These are phyloP conservation scores for Tanypteryx hageni DNA, from an alignment of 2,888 invertebrate species.

Conservation along the genomic window DNA sequence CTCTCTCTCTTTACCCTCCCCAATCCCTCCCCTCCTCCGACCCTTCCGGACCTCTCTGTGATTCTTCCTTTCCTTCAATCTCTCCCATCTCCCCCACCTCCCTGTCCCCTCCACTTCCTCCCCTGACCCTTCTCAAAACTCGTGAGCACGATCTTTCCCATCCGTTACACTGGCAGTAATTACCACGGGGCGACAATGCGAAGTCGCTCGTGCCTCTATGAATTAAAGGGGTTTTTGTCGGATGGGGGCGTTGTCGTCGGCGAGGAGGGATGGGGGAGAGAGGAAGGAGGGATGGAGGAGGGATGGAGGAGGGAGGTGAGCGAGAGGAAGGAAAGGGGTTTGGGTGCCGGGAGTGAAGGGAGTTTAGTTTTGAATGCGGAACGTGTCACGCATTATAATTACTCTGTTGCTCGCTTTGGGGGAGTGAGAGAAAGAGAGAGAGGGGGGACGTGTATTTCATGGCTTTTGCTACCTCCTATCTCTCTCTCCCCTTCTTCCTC, in stretches of 20 bases:
- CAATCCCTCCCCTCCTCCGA: not conserved
- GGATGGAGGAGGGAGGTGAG: not conserved
- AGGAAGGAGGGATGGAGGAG: no score
- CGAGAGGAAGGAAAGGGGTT: not conserved
- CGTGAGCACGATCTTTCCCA: conserved; percentile 51
- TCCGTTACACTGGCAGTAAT: conserved; percentile 50
- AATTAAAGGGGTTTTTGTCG: conserved; percentile 57
- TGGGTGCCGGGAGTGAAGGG: not conserved
- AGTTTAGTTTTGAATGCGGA: conserved; percentile 57
- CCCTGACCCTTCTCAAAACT: conserved; percentile 2
- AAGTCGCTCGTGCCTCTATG: conserved; percentile 58
- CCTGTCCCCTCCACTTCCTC: not conserved
- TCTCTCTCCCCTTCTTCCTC: not conserved
- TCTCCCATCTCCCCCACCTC: not conserved
- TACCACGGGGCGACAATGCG: conserved; percentile 58
- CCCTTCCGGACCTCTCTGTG: not conserved
- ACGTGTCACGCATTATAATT: conserved; percentile 64
- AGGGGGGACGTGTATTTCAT: not conserved
- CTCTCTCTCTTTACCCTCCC: not conserved
- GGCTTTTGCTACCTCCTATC: conserved; percentile 7
- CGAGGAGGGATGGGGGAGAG: not conserved
- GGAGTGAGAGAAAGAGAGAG: not conserved
- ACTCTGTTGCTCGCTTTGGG: conserved; percentile 60
- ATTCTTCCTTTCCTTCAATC: not conserved
- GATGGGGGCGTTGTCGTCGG: conserved; percentile 22